These are phyloP conservation scores for Nezara viridula DNA, from an alignment of 2,888 invertebrate species.

Conservation along the genomic window DNA sequence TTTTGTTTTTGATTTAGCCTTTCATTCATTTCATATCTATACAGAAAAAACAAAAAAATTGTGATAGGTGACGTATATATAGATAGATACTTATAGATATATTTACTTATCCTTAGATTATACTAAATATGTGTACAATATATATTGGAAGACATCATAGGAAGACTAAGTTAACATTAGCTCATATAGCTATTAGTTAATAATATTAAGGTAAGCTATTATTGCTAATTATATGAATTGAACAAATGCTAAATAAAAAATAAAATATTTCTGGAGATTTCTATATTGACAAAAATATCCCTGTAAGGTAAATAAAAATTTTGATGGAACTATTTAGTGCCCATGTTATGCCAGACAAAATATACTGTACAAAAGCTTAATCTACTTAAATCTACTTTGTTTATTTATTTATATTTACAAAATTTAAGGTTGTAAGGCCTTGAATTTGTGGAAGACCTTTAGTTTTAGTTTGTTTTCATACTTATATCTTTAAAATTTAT, in stretches of 20 bases:
- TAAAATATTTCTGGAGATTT: background rate
- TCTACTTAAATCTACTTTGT: background rate
- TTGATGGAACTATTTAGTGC: background rate
- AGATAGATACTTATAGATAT: background rate
- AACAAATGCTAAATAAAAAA: background rate
- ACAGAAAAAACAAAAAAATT: constrained; percentile 42
- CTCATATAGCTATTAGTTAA: background rate
- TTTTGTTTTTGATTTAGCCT: constrained; percentile 14
- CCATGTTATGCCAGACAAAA: background rate
- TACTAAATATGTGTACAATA: background rate
- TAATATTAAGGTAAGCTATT: background rate
- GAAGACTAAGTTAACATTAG: background rate
- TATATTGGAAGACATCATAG: constrained; percentile 37
- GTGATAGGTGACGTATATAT: constrained; percentile 45
- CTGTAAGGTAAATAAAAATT: background rate
- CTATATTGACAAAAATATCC: background rate
- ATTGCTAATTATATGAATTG: background rate
- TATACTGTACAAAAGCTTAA: background rate
- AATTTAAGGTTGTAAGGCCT: background rate
- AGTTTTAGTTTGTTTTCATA: background rate
- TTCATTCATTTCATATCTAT: constrained; percentile 55
- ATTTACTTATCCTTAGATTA: background rate
- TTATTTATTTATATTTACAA: background rate
- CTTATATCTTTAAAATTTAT: background rate
- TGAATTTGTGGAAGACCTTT: background rate